Evolutionary conservation across 1,140 invertebrate genomes (phyloP).

Genomic region (Cardiocondyla obscurior): DNA sequence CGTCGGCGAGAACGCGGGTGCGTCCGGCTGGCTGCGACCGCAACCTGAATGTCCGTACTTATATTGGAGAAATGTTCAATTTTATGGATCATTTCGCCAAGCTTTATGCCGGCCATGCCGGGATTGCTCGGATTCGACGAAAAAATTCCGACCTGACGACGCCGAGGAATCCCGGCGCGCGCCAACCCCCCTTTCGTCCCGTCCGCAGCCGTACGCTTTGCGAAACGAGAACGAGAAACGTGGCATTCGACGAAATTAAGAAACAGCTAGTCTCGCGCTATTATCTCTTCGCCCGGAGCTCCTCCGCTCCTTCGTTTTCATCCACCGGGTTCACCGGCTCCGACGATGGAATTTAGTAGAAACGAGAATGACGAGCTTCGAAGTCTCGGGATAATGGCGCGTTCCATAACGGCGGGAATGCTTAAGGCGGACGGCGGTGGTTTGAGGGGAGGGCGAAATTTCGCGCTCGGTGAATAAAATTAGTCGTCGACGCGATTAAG

Average conservation of each 20-base stretch:
- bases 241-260: slow-evolving; percentile 47
- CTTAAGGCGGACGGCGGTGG: slow-evolving; percentile 34
- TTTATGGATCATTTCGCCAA: slow-evolving; percentile 69
- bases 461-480: slow-evolving; percentile 40
- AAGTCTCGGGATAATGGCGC: slow-evolving; percentile 54
- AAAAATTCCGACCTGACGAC: slow-evolving; percentile 53
- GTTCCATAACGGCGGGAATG: slow-evolving; percentile 49
- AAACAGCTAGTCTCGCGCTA: slow-evolving; percentile 35
- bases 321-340: slow-evolving; percentile 4
- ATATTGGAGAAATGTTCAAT: slow-evolving; percentile 61
- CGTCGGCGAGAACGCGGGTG: neutral
- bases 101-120: slow-evolving; percentile 11
- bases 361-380: slow-evolving; percentile 55
- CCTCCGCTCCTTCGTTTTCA: neutral
- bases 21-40: slow-evolving; percentile 23
- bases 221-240: slow-evolving; percentile 12
- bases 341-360: slow-evolving; percentile 55
- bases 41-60: slow-evolving; percentile 57
- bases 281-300: neutral
- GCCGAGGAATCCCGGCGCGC: neutral
- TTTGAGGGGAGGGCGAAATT: slow-evolving; percentile 34
- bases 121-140: slow-evolving; percentile 12
- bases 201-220: neutral
- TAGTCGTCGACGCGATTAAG: slow-evolving; percentile 37
- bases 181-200: no score